phyloP scores from a whole-genome alignment of 2,113 vertebrate genomes.

The Gobiocypris rarus region DNA sequence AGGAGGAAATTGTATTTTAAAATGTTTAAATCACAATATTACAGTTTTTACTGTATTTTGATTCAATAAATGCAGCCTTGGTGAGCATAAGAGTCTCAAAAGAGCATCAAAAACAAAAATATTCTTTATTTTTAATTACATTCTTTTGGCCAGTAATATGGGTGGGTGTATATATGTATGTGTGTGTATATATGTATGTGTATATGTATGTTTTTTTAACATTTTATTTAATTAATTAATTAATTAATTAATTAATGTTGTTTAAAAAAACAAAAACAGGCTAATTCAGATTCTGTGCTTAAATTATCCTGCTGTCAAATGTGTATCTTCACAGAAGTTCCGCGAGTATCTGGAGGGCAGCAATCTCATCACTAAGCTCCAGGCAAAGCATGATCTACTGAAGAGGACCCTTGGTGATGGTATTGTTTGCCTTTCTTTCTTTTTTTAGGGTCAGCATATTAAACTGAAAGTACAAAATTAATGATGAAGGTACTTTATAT shows the following conservation, averaged over 20 bases:
- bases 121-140: too few species aligned
- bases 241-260: neutral
- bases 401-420: conserved; percentile 94
- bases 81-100: too few species aligned
- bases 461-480: neutral
- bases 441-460: neutral
- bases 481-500: neutral
- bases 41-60: too few species aligned
- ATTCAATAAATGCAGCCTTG: too few species aligned
- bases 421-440: conserved; percentile 59
- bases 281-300: neutral
- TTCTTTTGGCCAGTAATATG: too few species aligned
- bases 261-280: neutral
- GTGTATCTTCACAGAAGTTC: conserved; percentile 90
- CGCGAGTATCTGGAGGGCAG: conserved; percentile 97
- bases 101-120: too few species aligned
- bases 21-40: too few species aligned
- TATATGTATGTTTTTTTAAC: too few species aligned
- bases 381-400: conserved; percentile 97
- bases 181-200: too few species aligned
- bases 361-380: conserved; percentile 98
- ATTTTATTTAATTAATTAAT: too few species aligned
- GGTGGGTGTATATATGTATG: too few species aligned
- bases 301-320: conserved; percentile 35
- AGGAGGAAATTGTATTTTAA: too few species aligned